These are phyloP conservation scores for Thalassarche chlororhynchos DNA, from an alignment of 2,113 vertebrate genomes.

Conservation along the genomic window DNA sequence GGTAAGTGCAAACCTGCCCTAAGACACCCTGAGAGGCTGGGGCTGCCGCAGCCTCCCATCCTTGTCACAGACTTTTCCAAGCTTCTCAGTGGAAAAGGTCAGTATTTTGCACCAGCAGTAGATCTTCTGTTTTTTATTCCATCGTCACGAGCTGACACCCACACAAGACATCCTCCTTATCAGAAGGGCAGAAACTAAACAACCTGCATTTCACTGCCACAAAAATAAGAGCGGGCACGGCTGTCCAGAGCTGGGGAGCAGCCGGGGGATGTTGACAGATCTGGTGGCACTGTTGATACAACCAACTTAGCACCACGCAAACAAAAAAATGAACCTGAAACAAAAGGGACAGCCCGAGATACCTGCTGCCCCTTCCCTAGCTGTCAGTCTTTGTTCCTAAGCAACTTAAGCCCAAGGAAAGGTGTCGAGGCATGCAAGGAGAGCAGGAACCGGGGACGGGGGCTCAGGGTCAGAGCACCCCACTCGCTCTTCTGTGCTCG, in stretches of 20 bases:
- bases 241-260: neutral
- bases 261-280: neutral
- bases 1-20: neutral
- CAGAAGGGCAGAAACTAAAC: neutral
- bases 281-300: neutral
- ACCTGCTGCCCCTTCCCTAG: neutral
- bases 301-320: fast-evolving
- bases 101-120: neutral
- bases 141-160: neutral
- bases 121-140: neutral
- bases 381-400: neutral
- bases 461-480: neutral
- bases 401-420: neutral
- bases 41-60: neutral
- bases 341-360: neutral
- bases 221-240: fast-evolving
- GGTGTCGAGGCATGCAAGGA: neutral
- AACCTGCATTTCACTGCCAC: too few species aligned
- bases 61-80: neutral
- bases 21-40: neutral
- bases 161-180: neutral
- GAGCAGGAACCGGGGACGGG: neutral
- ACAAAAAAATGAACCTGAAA: neutral
- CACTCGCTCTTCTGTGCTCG: neutral
- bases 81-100: neutral